phyloP scores from a whole-genome alignment of 2,797 vertebrate species.

The Malacoctenus gilli region DNA sequence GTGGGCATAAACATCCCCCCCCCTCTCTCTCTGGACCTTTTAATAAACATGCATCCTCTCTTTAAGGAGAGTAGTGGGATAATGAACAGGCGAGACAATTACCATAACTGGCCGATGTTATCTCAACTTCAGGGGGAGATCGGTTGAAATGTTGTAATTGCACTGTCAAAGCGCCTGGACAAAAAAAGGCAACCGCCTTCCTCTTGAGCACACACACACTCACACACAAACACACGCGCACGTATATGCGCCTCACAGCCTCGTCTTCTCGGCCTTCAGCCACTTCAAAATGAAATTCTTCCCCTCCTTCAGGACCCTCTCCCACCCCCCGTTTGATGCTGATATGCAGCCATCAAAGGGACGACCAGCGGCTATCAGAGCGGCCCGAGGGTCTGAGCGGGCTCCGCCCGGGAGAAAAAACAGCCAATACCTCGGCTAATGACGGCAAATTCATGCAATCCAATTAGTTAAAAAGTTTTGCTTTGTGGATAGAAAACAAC shows the following conservation, averaged over 20 bases:
- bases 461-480: no score
- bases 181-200: constrained; percentile 46
- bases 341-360: constrained; percentile 89
- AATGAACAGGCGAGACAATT: constrained; percentile 77
- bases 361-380: constrained; percentile 71
- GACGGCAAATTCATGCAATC: no score
- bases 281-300: constrained; percentile 92
- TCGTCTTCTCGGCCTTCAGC: constrained; percentile 78
- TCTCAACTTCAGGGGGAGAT: constrained; percentile 71
- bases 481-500: no score
- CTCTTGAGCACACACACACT: background rate
- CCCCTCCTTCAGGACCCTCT: constrained; percentile 53
- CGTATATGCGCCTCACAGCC: constrained; percentile 23
- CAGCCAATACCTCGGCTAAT: constrained; percentile 33
- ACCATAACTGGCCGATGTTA: constrained; percentile 81
- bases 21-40: constrained; percentile 56
- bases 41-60: constrained; percentile 70
- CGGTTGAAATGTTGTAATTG: constrained; percentile 86
- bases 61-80: constrained; percentile 67
- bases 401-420: constrained; percentile 18
- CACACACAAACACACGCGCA: constrained; percentile 17
- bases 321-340: constrained; percentile 80
- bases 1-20: constrained; percentile 56
- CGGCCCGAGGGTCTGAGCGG: constrained; percentile 34
- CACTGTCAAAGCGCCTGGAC: constrained; percentile 84